Evolutionary conservation across 2,797 vertebrate genomes (phyloP), one percentile per base, ranked within the genome.

Genomic region (Nannoperca obscura): DNA sequence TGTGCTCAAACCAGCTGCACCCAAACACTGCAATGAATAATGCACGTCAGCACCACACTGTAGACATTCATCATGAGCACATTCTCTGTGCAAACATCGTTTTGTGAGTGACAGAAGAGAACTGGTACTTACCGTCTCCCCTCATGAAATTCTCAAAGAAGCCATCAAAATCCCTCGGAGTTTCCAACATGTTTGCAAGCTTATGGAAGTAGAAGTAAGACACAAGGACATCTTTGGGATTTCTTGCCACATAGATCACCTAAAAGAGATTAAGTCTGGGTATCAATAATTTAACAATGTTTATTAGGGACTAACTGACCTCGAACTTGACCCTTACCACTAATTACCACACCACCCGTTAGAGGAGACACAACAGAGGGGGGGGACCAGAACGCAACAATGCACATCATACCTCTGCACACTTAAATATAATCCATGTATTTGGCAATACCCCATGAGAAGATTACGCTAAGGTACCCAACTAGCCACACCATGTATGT

Each of bases 231-330:
- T 95, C 93, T 84, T 95, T 95, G 47, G 94, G 93, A 74, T 95
- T 95, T 83, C 94, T 93, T 11, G 84, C 83, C 46, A 94, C 82
- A 49, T 95, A 94, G 63, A 95, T 95, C 73, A 94, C 90, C 94
- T 94, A 12, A 36, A 70, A 58, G 17, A 58, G 12, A 36, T 20
- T 32, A 49, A 64, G 30, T 36, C 8, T 8, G 7, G 8, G 13
- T 22, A n/a, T 63, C 19, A 63, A 20, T 11, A 32, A 24, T 5
- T 9, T 17, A 46, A 4, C n/a, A 15, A 7, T 27, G 36, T 67
- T 27, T 40, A 14, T 17, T 20, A 7, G 14, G 22, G 14, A 49
- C 15, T 44, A 10, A 42, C 19, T n/a, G 44, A n/a, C 24, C 24
- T 2, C 2, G 24, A 27, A 27, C 24, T 27, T 2, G 24, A 27